These are phyloP conservation scores for Cephus pygmeus DNA, from an alignment of 2,888 invertebrate genomes.

Conservation along the genomic window DNA sequence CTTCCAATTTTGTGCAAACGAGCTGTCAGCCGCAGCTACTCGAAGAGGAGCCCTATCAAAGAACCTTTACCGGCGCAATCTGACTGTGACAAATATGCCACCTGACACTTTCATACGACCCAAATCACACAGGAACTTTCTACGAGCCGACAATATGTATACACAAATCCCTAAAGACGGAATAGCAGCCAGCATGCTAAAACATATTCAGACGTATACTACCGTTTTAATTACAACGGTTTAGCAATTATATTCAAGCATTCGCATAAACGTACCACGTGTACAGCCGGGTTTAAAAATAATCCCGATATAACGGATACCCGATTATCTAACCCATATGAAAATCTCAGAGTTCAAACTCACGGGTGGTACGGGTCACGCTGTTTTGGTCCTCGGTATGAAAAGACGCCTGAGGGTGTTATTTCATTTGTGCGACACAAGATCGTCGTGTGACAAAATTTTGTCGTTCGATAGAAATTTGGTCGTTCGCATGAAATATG, in stretches of 20 bases:
- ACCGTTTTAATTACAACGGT: neutral
- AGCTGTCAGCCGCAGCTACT: constrained; percentile 31
- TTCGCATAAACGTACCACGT: neutral
- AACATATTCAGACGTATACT: neutral
- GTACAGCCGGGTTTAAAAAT: neutral
- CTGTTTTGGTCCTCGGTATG: neutral
- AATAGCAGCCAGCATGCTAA: neutral
- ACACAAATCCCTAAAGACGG: neutral
- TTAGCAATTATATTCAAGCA: neutral
- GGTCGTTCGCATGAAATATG: too few relatives aligned
- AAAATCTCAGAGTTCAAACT: neutral
- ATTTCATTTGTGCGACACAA: too few relatives aligned
- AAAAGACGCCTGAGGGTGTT: neutral
- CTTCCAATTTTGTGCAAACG: constrained; percentile 27
- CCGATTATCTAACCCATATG: neutral
- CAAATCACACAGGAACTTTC: constrained; percentile 18
- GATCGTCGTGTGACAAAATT: too few relatives aligned
- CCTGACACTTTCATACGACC: constrained; percentile 19
- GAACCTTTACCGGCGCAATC: constrained; percentile 9
- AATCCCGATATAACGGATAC: neutral
- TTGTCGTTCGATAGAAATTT: too few relatives aligned
- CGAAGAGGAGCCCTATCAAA: constrained; percentile 12
- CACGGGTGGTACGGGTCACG: neutral
- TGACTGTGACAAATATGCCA: constrained; percentile 33
- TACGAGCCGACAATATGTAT: neutral